Percentiles rank a stretch among this genome's conserved stretches.
These are phyloP conservation scores for Eumeta japonica DNA, from an alignment of 1,140 invertebrate genomes.

Conservation along the genomic window DNA sequence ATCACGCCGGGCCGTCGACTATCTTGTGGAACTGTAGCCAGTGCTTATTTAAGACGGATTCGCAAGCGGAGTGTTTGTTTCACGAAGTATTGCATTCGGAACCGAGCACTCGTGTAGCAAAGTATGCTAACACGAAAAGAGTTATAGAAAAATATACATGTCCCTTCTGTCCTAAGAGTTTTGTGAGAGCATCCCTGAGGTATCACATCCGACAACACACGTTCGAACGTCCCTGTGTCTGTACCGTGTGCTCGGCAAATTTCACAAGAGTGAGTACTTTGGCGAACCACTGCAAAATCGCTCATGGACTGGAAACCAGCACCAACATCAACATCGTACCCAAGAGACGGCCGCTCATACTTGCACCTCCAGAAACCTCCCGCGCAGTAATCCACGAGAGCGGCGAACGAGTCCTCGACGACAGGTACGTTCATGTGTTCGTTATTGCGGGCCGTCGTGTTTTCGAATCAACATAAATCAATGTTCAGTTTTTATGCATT, in stretches of 20 bases:
- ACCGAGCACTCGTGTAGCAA: constrained; percentile 25
- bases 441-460: neutral
- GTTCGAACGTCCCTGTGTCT: constrained; percentile 74
- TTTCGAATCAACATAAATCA: neutral
- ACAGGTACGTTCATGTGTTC: too few species aligned
- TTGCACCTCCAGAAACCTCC: too few species aligned
- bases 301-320: constrained; percentile 29
- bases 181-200: constrained; percentile 67
- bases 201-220: constrained; percentile 73
- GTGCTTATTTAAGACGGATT: constrained; percentile 44
- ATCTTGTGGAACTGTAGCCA: constrained; percentile 52
- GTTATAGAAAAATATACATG: constrained; percentile 60
- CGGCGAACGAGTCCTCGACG: too few species aligned
- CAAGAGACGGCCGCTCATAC: neutral
- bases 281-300: constrained; percentile 54
- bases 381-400: too few species aligned
- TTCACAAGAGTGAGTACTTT: constrained; percentile 68
- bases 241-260: constrained; percentile 59
- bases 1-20: constrained; percentile 10
- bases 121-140: constrained; percentile 30
- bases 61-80: constrained; percentile 63
- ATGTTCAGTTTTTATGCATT: too few species aligned
- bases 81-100: constrained; percentile 64
- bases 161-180: constrained; percentile 67
- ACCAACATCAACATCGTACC: neutral